Percentiles rank a stretch among this genome's conserved stretches.
Conservation (phyloP, 37 sponge, comb jelly and placozoan species). For the Cladorhizidae sp. region DNA sequence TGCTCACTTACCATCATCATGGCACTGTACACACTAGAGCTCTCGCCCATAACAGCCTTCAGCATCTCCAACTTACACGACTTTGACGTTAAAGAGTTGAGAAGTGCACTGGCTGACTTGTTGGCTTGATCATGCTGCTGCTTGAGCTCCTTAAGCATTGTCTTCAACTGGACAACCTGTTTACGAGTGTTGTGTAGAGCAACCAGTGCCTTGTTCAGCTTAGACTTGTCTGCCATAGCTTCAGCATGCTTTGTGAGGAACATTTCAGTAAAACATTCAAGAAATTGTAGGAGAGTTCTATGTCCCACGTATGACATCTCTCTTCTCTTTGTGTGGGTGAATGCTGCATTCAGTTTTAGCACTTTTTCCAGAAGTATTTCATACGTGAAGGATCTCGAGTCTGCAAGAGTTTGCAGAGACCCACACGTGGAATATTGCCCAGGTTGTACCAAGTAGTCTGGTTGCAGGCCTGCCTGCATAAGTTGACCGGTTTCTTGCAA, state of each 20-base stretch:
- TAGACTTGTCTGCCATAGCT: not conserved
- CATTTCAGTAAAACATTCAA: slow-evolving; percentile 56
- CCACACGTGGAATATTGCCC: not conserved
- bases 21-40: slow-evolving; percentile 60
- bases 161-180: slow-evolving; percentile 42
- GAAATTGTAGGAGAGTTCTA: slow-evolving; percentile 41
- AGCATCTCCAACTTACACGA: slow-evolving; percentile 60
- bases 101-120: slow-evolving; percentile 10
- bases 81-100: slow-evolving; percentile 46
- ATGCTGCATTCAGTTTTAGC: slow-evolving; percentile 12
- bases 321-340: not conserved
- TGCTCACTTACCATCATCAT: slow-evolving; percentile 68
- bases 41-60: slow-evolving; percentile 51
- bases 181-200: slow-evolving; percentile 22
- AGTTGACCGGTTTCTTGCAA: slow-evolving; percentile 62
- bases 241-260: slow-evolving; percentile 41
- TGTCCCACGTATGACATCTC: slow-evolving; percentile 72
- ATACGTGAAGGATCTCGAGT: not conserved
- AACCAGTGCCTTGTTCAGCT: slow-evolving; percentile 49
- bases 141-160: slow-evolving; percentile 25
- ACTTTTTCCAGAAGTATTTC: slow-evolving; percentile 58
- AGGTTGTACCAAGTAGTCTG: slow-evolving; percentile 1
- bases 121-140: slow-evolving; percentile 22
- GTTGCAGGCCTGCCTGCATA: slow-evolving; percentile 44
- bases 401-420: not conserved